Percentiles rank a stretch among this genome's conserved stretches.
Evolutionary conservation across 2,113 vertebrate genomes (phyloP).

Genomic region (Osmerus eperlanus): DNA sequence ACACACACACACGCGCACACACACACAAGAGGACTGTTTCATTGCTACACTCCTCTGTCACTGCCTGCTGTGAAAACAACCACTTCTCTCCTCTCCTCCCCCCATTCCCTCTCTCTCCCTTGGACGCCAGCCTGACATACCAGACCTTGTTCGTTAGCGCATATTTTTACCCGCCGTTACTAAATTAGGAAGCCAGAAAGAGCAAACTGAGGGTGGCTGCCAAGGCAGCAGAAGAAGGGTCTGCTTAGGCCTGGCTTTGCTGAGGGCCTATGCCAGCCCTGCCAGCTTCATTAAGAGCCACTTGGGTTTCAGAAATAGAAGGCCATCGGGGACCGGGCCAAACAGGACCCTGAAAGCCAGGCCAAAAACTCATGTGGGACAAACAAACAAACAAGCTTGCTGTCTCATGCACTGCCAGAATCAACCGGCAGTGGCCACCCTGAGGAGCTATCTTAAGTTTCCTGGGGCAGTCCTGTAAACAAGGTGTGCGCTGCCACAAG

Average conservation of each 20-base stretch:
- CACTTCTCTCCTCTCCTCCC: conserved; percentile 36
- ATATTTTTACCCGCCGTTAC: conserved; percentile 90
- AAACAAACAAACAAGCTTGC: conserved; percentile 73
- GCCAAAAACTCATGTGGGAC: conserved; percentile 67
- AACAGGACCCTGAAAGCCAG: conserved; percentile 56
- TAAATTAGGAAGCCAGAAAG: conserved; percentile 92
- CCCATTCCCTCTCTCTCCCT: conserved; percentile 42
- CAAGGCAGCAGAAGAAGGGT: conserved; percentile 77
- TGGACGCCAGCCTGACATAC: conserved; percentile 86
- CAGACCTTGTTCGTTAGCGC: conserved; percentile 84
- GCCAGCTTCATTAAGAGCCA: conserved; percentile 70
- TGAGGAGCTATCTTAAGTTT: conserved; percentile 66
- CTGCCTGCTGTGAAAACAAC: conserved; percentile 79
- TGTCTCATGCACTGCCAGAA: conserved; percentile 68
- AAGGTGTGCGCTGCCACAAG: conserved; percentile 50
- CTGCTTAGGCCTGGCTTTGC: conserved; percentile 72
- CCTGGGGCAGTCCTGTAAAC: conserved; percentile 60
- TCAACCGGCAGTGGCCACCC: conserved; percentile 62
- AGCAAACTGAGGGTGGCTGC: conserved; percentile 75
- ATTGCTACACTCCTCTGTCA: conserved; percentile 74
- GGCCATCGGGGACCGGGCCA: conserved; percentile 66
- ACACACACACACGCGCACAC: conserved; percentile 51
- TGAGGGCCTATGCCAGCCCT: conserved; percentile 70
- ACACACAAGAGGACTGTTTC: conserved; percentile 47
- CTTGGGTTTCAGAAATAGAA: conserved; percentile 75